Evolutionary conservation across 2,797 vertebrate genomes (phyloP), one percentile per base, ranked within the genome.

Genomic region (Etheostoma perlongum): DNA sequence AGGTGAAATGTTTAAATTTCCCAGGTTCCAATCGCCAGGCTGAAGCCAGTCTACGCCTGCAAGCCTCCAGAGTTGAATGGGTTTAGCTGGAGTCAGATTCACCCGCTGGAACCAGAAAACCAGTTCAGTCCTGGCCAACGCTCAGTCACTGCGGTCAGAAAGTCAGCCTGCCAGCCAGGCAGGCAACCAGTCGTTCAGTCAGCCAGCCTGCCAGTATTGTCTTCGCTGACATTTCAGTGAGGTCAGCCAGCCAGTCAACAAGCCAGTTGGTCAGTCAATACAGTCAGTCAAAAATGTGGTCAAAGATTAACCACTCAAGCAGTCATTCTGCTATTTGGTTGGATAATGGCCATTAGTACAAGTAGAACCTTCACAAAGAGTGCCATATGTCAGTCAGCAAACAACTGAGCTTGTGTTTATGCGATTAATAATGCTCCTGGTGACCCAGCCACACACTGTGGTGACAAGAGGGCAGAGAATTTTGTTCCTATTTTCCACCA

Each of bases 81-180:
- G 85, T 91, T 89, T 81, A 80, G 80, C 52, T 70, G 73, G 68
- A 89, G 67, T 64, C 72, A 78, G 88, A 91, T 81, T 91, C 87
- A 85, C 54, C 61, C 81, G 9, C 82, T 85, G 86, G 74, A 90
- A 82, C 66, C 76, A 81, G 76, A 86, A 74, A 78, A 69, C 25
- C 9, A 9, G 33, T 57, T 68, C 23, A 4, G 75, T 57, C 76
- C 77, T 81, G 79, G 83, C 86, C 67, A 15, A 40, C 4, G 30
- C 78, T 80, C 72, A 73, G 80, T 86, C 80, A 85, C 71, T 86
- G 90, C 67, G 84, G 91, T 88, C 76, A 67, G 68, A 70, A 44
- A 85, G 67, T 78, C 74, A 27, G 74, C 58, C 73, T 77, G 85
- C 77, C 80, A 78, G 57, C 53, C 47, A 33, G 68, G 54, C 76